These are phyloP conservation scores for Sebastes oblongus DNA, from an alignment of 2,797 vertebrate genomes.

Conservation along the genomic window DNA sequence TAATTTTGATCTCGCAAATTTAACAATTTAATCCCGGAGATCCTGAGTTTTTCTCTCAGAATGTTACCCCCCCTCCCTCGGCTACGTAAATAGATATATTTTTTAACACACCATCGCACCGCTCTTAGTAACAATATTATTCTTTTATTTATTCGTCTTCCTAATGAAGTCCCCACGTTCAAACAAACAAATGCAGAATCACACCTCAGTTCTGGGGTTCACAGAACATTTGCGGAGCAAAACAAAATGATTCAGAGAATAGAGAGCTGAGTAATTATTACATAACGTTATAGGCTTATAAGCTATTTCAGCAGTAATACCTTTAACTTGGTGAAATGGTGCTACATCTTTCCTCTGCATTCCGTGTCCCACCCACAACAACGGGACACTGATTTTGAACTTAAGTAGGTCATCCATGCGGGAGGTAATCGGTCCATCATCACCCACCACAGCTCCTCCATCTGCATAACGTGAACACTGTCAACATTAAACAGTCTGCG, in stretches of 20 bases:
- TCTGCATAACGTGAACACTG: slow-evolving; percentile 38
- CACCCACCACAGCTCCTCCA: slow-evolving; percentile 55
- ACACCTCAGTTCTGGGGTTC: not conserved
- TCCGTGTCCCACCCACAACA: slow-evolving; percentile 22
- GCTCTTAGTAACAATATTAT: not conserved
- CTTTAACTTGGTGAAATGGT: not conserved
- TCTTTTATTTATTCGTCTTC: not conserved
- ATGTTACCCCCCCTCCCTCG: too few relatives aligned
- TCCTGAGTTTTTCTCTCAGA: too few relatives aligned
- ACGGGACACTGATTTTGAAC: slow-evolving; percentile 28
- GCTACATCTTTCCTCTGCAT: not conserved
- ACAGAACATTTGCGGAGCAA: not conserved
- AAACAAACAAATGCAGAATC: not conserved
- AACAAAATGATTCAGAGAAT: not conserved
- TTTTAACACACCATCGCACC: too few relatives aligned
- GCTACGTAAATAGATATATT: too few relatives aligned
- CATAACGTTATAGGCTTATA: not conserved
- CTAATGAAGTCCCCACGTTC: not conserved
- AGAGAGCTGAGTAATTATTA: not conserved
- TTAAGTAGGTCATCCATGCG: slow-evolving; percentile 53
- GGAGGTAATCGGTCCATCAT: slow-evolving; percentile 41
- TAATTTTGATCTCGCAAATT: too few relatives aligned
- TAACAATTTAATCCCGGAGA: too few relatives aligned
- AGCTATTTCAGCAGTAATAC: not conserved
- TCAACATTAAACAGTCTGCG: slow-evolving; percentile 22